Percentiles rank a stretch among this genome's conserved stretches.
Conservation (phyloP, 2,888 invertebrate genomes). For the Napeogenes sylphis region DNA sequence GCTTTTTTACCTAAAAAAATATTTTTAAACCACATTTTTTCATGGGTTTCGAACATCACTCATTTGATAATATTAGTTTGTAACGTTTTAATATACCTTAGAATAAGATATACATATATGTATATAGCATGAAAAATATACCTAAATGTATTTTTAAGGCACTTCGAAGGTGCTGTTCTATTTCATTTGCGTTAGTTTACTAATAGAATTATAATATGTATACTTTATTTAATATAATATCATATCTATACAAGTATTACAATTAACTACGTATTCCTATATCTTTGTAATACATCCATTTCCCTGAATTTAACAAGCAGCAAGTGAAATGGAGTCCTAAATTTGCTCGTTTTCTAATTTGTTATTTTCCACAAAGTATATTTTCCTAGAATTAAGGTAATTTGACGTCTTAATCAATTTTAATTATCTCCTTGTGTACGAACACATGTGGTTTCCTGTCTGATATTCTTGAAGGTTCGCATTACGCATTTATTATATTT, state of each 20-base stretch:
- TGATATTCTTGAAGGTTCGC: not conserved
- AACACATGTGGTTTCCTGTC: not conserved
- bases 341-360: constrained; percentile 6
- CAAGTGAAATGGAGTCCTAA: constrained; percentile 1
- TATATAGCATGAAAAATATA: too few relatives aligned
- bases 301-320: not conserved
- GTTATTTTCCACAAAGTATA: constrained; percentile 4
- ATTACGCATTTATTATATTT: not conserved
- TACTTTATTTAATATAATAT: not conserved
- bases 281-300: not conserved
- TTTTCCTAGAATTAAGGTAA: constrained; percentile 3
- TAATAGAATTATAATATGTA: too few relatives aligned
- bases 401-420: constrained; percentile 1
- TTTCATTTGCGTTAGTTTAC: too few relatives aligned
- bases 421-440: not conserved
- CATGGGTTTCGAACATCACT: too few relatives aligned
- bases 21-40: too few relatives aligned
- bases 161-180: too few relatives aligned
- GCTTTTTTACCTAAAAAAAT: too few relatives aligned
- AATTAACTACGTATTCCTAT: not conserved
- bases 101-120: too few relatives aligned
- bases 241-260: not conserved
- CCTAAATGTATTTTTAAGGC: too few relatives aligned
- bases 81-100: too few relatives aligned
- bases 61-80: too few relatives aligned